Evolutionary conservation across 1,140 invertebrate species (phyloP).

Genomic region (Leguminivora glycinivorella): DNA sequence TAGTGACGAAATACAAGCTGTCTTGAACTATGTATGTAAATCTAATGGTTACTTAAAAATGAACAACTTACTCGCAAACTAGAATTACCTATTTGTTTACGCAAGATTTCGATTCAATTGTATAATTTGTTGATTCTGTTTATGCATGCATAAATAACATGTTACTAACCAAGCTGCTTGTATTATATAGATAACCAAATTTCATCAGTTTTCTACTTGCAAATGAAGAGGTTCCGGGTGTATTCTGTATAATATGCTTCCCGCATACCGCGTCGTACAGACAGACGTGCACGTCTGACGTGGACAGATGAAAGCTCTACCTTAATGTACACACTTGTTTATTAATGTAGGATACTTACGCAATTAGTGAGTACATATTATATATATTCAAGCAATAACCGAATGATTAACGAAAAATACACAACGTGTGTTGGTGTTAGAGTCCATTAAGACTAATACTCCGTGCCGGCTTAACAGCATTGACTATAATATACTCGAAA

Average conservation of each 20-base stretch:
- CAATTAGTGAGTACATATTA: background rate
- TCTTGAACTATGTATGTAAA: background rate
- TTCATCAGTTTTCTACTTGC: conserved; percentile 26
- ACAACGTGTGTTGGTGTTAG: no score
- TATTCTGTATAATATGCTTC: background rate
- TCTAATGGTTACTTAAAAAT: background rate
- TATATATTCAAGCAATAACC: no score
- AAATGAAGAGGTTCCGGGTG: background rate
- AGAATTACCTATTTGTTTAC: no score
- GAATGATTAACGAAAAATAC: no score
- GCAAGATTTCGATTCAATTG: conserved; percentile 1
- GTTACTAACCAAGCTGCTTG: conserved; percentile 9
- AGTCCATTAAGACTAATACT: no score
- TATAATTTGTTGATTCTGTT: conserved; percentile 12
- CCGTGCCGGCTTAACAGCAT: no score
- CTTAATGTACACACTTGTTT: background rate
- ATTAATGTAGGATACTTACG: background rate
- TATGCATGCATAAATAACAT: conserved; percentile 11
- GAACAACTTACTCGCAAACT: background rate
- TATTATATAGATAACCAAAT: conserved; percentile 16
- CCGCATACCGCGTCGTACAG: background rate
- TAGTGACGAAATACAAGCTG: no score
- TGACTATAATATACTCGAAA: no score
- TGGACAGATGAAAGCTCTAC: background rate
- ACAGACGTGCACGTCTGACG: background rate